Evolutionary conservation across 2,113 vertebrate genomes (phyloP), one percentile per base, ranked within the genome.

Genomic region (Saimiri boliviensis): DNA sequence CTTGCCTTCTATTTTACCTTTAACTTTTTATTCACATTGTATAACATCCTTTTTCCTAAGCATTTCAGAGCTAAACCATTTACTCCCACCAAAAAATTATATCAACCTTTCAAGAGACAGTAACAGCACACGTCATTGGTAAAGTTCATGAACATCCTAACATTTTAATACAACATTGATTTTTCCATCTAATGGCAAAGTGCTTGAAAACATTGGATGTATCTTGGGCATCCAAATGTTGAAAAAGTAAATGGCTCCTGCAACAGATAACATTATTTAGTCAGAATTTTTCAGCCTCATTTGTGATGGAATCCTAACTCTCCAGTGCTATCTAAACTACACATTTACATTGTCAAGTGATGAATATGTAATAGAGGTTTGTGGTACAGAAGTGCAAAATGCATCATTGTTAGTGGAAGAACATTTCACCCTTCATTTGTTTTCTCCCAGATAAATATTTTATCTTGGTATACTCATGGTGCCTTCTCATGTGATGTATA

Each of bases 361-460:
- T 92, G 60, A 54, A 23, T 89, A 20, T 77, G 40, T 17, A 66
- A 47, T 12, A 85, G 30, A 40, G 37, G 13, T 70, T 54, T 71
- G 3, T n/a, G 42, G 71, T 35, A 1, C 56, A 74, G 74, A 49
- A 63, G 2, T 92, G 3, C 20, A 86, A 35, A 56, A 54, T 17
- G 20, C 13, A 13, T 47, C 58, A n/a, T 17, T 92, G 58, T 79
- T 76, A 37, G 13, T 68, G 32, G 82, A 77, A 94, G 88, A 88
- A 96, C 86, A 81, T 79, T 70, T 88, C 88, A 83, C 40, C 58
- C 52, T 96, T 66, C 23, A 1, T 94, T 95, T 90, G 30, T 63
- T 95, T 58, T n/a, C 68, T 94, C 37, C 70, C 66, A n/a, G 37
- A 40, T 89, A 87, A 86, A 84, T 85, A n/a, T 83, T 76, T 94